Evolutionary conservation across 2,797 vertebrate genomes (phyloP), one percentile per base, ranked within the genome.

Genomic region (Sebastes steindachneri): DNA sequence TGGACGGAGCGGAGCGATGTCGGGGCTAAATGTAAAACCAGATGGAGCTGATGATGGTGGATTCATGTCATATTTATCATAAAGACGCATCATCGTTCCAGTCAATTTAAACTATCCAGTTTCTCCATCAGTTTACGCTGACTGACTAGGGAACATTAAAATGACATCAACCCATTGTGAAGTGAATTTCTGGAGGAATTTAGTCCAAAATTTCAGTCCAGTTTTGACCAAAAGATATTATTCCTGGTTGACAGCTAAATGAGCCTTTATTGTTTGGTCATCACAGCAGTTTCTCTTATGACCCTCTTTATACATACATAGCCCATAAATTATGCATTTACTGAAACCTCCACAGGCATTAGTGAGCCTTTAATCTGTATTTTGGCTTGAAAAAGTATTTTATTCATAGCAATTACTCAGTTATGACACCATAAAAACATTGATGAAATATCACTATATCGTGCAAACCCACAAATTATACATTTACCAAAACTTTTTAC

Each of bases 11-110:
- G 1, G 41, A 67, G 73, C 45, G 10, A 72, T 17, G 70, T 33
- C 19, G 80, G 15, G 64, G 48, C 65, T 85, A 25, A 93, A 86
- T 65, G 68, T 72, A 87, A 88, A 92, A 94, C 62, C 94, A 94
- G 93, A 94, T 90, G 92, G 71, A 48, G 67, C 68, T 14, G 80
- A 79, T 28, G 76, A 54, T 35, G 66, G 60, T n/a, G 68, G 73
- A 37, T 41, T 53, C 63, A 76, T 37, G 79, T 23, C 71, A 9
- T 73, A 84, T 82, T 77, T 83, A 80, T 88, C 67, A 71, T 58
- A 26, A 71, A 81, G 89, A 77, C 7, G 21, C 81, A 73, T 74
- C 83, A 37, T 57, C 1, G 15, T 62, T 81, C 62, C 45, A 41
- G 60, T 64, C 73, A 1, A 65, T 68, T 81, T 57, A 45, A 68